Percentiles rank a stretch among this genome's conserved stretches.
Evolutionary conservation across 2,797 vertebrate species (phyloP).

Genomic region (Psittacula echo): DNA sequence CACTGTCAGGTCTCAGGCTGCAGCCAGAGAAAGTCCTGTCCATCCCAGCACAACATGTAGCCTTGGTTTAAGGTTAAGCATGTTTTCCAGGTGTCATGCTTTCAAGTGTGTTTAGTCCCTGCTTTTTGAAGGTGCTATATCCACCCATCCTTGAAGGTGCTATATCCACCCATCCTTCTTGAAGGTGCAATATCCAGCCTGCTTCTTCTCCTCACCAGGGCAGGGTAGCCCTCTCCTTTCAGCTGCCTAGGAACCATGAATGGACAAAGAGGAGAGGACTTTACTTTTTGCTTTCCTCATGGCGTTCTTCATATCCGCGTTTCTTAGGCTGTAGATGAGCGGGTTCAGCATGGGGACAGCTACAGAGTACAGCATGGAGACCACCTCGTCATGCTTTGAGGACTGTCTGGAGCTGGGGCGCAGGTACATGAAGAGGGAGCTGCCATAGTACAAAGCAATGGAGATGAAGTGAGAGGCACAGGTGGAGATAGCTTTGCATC

Average conservation of each 20-base stretch:
- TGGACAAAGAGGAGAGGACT: background rate
- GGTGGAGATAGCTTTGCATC: slow-evolving; percentile 1
- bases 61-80: background rate
- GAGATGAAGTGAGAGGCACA: slow-evolving; percentile 46
- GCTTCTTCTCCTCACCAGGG: background rate
- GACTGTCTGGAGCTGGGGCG: background rate
- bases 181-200: background rate
- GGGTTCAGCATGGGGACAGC: slow-evolving; percentile 23
- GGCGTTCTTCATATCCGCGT: background rate
- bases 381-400: background rate
- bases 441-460: background rate
- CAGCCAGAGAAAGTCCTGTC: rapidly evolving
- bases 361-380: background rate
- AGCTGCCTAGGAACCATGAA: rapidly evolving
- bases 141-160: too few relatives aligned
- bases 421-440: slow-evolving; percentile 16
- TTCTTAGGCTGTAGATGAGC: slow-evolving; percentile 30
- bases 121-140: background rate
- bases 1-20: background rate
- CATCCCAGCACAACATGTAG: background rate
- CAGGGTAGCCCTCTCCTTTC: background rate
- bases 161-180: background rate
- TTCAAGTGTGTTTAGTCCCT: too few relatives aligned
- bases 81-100: background rate
- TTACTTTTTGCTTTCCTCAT: background rate